These are phyloP conservation scores for Actinopyga echinites DNA, from an alignment of 53 echinoderm and acorn worm species.

Conservation along the genomic window DNA sequence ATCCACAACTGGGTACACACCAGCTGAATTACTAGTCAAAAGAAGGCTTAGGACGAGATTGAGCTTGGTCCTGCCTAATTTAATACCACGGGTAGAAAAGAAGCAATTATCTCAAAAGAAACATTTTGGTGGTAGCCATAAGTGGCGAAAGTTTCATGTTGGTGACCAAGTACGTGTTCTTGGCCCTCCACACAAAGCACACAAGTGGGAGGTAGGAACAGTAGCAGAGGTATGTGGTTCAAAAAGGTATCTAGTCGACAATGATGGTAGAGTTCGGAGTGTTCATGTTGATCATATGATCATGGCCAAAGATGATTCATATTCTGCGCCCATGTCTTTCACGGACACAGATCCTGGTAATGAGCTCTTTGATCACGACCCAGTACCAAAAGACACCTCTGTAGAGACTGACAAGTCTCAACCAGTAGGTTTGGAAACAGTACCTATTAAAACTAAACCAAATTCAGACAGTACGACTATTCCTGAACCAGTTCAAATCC, in stretches of 20 bases:
- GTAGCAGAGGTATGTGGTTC: slow-evolving; percentile 18
- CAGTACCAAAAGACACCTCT: neutral
- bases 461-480: neutral
- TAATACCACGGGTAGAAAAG: neutral
- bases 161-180: neutral
- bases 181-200: slow-evolving; percentile 6
- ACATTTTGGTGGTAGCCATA: neutral
- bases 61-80: slow-evolving; percentile 1
- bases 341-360: neutral
- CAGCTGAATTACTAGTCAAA: neutral
- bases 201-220: neutral
- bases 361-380: neutral
- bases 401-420: neutral
- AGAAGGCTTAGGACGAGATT: neutral
- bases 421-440: neutral
- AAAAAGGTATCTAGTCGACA: slow-evolving; percentile 21
- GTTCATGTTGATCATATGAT: slow-evolving; percentile 38
- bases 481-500: neutral
- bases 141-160: neutral
- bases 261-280: slow-evolving; percentile 8
- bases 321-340: neutral
- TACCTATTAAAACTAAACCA: neutral
- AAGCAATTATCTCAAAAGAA: neutral
- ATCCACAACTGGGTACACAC: slow-evolving; percentile 23
- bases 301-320: neutral